Evolutionary conservation across 2,888 invertebrate genomes (phyloP), one percentile per base, ranked within the genome.

Genomic region (Papilio elwesi): DNA sequence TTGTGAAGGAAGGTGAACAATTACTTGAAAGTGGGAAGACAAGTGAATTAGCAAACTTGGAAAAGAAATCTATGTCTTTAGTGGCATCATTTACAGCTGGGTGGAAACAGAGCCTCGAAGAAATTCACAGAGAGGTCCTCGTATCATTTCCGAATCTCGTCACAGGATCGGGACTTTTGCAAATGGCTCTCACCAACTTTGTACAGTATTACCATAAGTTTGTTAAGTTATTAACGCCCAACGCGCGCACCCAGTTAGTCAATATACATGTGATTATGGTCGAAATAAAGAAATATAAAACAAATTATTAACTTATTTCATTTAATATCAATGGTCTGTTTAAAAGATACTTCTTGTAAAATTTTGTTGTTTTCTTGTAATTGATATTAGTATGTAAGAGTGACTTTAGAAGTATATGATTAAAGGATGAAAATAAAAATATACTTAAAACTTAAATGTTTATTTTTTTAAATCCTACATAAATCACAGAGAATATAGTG

Each of bases 181-280:
- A 99, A 93, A 96, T 98, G 85, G 98, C 99, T 0, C 95, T 99
- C 81, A 98, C 98, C 0, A 98, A 98, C 86, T 95, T 99, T 74
- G 98, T 99, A 74, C 98, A 99, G 90, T 99, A 99, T 94, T 99
- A 99, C 88, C 98, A 99, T 88, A 96, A 98, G 81, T 99, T 99
- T 88, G 98, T 98, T 81, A 99, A 99, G 89, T 94, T 99, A 36
- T 91, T 99, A 36, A 97, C 97, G 10, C 98, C 98, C 16, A 96
- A 96, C 85, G 96, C 96, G 0, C 94, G 97, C 77, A 97, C 97
- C 9, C 98, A 99, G 87, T 95, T 99, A 70, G 98, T 99, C 6
- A 99, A 99, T 87, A 98, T 99, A 83, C 99, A 99, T 93, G 98
- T 99, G 74, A 97, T 99, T 74, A 99, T 99, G 98, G 98, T 99